phyloP scores from a whole-genome alignment of 2,797 vertebrate genomes.

The Cirrhinus mrigala region DNA sequence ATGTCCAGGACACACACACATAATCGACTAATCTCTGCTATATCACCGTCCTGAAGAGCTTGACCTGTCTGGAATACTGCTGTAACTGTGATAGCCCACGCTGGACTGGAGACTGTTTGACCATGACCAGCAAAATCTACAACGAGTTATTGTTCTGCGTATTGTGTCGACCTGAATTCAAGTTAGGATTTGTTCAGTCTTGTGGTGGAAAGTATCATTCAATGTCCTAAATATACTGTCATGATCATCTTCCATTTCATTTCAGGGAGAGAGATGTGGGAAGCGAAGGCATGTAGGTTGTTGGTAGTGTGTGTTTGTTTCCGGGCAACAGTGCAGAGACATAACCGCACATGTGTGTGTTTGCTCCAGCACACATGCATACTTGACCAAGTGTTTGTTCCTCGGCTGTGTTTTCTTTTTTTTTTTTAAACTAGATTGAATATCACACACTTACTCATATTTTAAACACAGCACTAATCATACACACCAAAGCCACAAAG shows the following conservation, averaged over 20 bases:
- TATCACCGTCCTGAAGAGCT: conserved; percentile 68
- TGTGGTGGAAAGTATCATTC: conserved; percentile 39
- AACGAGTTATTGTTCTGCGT: not conserved
- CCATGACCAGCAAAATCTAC: not conserved
- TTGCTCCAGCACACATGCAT: conserved; percentile 19
- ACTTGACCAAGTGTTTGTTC: conserved; percentile 41
- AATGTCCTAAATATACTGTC: conserved; percentile 44
- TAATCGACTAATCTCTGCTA: conserved; percentile 52
- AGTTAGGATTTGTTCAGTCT: conserved; percentile 30
- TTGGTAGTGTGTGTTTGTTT: conserved; percentile 48
- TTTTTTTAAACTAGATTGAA: conserved; percentile 34
- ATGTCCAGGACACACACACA: conserved; percentile 56
- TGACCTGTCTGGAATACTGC: conserved; percentile 73
- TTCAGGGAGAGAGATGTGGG: conserved; percentile 42
- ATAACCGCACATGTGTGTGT: conserved; percentile 30
- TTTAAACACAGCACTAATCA: conserved; percentile 45
- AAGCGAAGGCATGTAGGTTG: conserved; percentile 41
- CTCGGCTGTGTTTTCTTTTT: conserved; percentile 49
- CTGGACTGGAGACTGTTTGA: conserved; percentile 62
- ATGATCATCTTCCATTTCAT: conserved; percentile 37
- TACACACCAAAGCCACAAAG: conserved; percentile 9
- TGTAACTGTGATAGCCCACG: conserved; percentile 74
- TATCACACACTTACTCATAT: conserved; percentile 55
- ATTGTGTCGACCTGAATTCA: conserved; percentile 26
- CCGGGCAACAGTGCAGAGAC: conserved; percentile 47